Evolutionary conservation across 1,140 invertebrate genomes (phyloP).

Genomic region (Danaus plexippus): DNA sequence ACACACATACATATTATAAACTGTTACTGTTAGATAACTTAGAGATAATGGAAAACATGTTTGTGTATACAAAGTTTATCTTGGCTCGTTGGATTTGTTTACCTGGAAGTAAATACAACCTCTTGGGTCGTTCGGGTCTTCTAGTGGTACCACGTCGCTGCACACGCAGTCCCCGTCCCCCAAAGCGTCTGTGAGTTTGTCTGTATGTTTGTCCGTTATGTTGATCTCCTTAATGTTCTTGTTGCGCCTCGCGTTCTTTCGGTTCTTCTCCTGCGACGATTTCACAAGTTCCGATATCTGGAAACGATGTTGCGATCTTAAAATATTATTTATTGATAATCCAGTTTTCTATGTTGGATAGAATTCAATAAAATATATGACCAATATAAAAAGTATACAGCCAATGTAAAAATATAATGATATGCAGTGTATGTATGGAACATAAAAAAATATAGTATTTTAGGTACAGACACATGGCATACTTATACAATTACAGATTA

Average conservation of each 20-base stretch:
- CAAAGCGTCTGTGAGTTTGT: conserved; percentile 7
- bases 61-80: neutral
- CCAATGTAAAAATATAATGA: no score
- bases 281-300: conserved; percentile 14
- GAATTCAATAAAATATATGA: no score
- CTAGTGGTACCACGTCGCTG: conserved; percentile 40
- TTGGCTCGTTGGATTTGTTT: conserved; percentile 10
- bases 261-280: conserved; percentile 24
- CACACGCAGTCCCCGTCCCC: conserved; percentile 24
- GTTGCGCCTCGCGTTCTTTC: conserved; percentile 32
- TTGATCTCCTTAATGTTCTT: conserved; percentile 31
- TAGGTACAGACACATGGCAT: no score
- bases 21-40: no score
- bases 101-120: conserved; percentile 87
- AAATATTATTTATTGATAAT: no score
- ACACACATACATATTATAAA: neutral
- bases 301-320: conserved; percentile 1
- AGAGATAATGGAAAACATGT: neutral
- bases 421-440: no score
- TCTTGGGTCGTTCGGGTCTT: conserved; percentile 72
- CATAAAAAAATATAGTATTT: no score
- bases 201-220: conserved; percentile 3
- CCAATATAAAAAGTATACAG: no score
- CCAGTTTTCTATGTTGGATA: no score
- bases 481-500: no score